Base-by-base conservation (phyloP, 2,113 vertebrate species). In the Clarias gariepinus region DNA sequence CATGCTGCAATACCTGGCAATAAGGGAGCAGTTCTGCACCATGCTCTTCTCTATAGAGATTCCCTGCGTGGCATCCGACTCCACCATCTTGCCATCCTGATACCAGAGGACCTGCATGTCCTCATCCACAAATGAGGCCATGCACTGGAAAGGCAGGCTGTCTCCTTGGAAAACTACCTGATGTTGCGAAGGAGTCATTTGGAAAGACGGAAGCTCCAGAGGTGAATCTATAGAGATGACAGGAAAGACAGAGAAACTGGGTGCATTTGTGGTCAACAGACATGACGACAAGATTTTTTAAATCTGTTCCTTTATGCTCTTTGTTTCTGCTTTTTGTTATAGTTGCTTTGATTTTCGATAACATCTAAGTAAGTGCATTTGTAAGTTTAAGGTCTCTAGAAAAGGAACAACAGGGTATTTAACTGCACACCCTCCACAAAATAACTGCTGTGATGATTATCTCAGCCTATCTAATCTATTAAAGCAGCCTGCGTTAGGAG, bases 31-130 rank as follows among this genome's bases (percentile, higher is more conserved):
- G 94, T 99, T 99, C 93, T 98, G 98, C 92, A 99, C 96, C 94
- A 97, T 97, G 86, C 95, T 98, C 94, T 97, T 99, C 90, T 99
- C 96, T 41, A 99, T 98, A 93, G 96, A 95, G 92, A 99, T 99
- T 58, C 98, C 98, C 91, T 97, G 97, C 0, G 97, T 95, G 81
- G 97, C 98, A 74, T 99, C 95, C 0, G 96, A 95, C 91, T 97
- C 96, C 68, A 99, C 97, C 89, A 97, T 96, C 77, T 96, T 96
- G 73, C 98, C 98, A 36, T 99, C 96, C 91, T 99, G 98, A 92
- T 97, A 99, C 98, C 98, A 99, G 16, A 98, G 90, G 84, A 99
- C 97, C 89, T 99, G 97, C 98, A 99, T 99, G 91, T 99, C 97
- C 91, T 97, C 95, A 18, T 97, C 96, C 85, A 99, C 97, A 18